A percentile compares a stretch with the other conserved stretches of the same genome.
These are phyloP conservation scores for Miltochrista miniata DNA, from an alignment of 2,888 invertebrate genomes.

Conservation along the genomic window DNA sequence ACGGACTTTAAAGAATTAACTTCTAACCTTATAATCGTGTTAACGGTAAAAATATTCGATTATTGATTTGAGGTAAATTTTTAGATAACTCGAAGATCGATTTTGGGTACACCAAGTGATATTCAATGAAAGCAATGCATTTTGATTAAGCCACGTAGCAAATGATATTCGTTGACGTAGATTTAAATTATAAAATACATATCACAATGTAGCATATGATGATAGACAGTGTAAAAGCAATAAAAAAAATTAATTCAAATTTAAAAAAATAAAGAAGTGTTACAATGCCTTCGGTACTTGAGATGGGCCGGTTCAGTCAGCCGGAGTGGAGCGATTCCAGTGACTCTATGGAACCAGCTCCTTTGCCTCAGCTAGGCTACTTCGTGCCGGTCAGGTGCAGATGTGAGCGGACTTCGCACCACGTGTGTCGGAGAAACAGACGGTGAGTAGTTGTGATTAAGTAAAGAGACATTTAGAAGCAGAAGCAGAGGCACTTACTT, in stretches of 20 bases:
- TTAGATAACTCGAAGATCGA: too few species aligned
- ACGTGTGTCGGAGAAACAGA: slow-evolving; percentile 77
- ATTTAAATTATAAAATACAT: too few species aligned
- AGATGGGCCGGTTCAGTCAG: slow-evolving; percentile 69
- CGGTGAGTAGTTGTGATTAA: slow-evolving; percentile 65
- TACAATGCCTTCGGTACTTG: slow-evolving; percentile 71
- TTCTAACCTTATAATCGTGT: too few species aligned
- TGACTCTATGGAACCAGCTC: slow-evolving; percentile 67
- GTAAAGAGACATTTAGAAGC: too few species aligned
- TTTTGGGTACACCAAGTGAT: too few species aligned
- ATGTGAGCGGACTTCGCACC: slow-evolving; percentile 66
- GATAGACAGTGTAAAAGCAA: background rate
- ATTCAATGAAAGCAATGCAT: too few species aligned
- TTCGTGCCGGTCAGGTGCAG: slow-evolving; percentile 83
- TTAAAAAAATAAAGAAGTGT: background rate
- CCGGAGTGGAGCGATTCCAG: slow-evolving; percentile 79
- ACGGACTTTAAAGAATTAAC: too few species aligned
- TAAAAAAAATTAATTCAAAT: background rate
- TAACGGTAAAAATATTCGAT: too few species aligned
- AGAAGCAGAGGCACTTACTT: too few species aligned
- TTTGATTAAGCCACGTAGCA: too few species aligned
- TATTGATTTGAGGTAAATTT: too few species aligned
- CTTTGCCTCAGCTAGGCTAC: slow-evolving; percentile 83
- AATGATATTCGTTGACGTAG: too few species aligned
- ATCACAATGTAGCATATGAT: background rate